Conservation (phyloP, 2,797 vertebrate species). For the Falco peregrinus region DNA sequence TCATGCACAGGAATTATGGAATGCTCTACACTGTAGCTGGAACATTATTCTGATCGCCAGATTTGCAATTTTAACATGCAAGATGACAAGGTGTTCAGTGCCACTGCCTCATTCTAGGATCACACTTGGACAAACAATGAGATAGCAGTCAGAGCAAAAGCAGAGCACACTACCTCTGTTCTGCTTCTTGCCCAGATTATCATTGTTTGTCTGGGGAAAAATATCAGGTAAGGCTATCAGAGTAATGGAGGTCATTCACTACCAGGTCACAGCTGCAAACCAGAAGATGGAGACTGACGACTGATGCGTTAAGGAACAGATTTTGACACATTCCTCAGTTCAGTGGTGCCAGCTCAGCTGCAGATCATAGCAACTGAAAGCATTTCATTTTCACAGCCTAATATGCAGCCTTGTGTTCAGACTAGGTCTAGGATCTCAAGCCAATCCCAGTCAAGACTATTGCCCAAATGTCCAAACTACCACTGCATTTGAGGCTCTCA, state of each 20-base stretch:
- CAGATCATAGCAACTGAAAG: background rate
- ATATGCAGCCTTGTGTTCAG: background rate
- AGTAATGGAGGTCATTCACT: background rate
- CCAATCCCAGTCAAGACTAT: background rate
- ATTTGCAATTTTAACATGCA: background rate
- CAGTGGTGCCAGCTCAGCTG: background rate
- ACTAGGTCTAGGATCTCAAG: background rate
- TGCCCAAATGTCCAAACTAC: background rate
- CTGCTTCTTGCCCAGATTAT: background rate
- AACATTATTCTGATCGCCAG: background rate
- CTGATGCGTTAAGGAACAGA: background rate
- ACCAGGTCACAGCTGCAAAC: background rate
- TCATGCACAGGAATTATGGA: background rate
- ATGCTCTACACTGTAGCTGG: background rate
- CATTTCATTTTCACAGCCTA: background rate
- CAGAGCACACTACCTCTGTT: background rate
- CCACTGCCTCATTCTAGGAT: background rate
- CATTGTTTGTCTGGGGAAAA: background rate
- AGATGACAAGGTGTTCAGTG: background rate
- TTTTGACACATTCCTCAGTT: background rate
- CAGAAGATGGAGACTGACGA: background rate
- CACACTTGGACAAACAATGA: background rate
- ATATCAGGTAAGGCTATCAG: background rate
- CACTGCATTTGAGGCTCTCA: background rate
- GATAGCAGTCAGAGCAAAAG: background rate